Evolutionary conservation across 2,888 invertebrate species (phyloP), one percentile per base, ranked within the genome.

Genomic region (Pimpla rufipes): DNA sequence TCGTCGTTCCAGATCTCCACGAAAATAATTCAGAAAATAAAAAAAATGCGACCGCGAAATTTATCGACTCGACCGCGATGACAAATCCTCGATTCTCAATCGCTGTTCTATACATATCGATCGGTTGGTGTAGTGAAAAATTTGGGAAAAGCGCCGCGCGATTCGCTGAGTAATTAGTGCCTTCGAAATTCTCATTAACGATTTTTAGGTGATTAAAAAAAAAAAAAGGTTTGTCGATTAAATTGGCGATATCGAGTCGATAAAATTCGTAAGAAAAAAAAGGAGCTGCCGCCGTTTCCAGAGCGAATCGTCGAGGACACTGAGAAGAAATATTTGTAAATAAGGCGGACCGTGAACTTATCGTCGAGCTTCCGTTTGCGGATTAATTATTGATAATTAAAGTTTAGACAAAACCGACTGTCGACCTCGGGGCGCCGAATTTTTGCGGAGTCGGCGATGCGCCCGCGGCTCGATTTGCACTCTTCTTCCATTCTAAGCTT

Each of bases 301-400:
- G 50, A 52, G 37, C 50, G 35, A 68, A 68, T 55, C 16, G 23
- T 55, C 70, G 70, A 70, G 29, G 42, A 57, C 16, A 16, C 23
- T 3, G 21, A 18, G 18, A 16, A 18, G 2, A 55, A 5, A 13
- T 18, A 59, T 21, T 52, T 70, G 52, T 50, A 67, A 16, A 62
- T 47, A 59, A 45, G 62, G 47, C 42, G 23, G n/a, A 50, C 37
- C 67, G 78, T 67, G 64, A 79, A 83, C 68, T 81, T 77, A 73
- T 78, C 79, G 83, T 86, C 86, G 83, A 82, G 85, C 79, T 81
- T 85, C 83, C 83, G 83, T 85, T 66, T 76, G 77, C 79, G 81
- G 66, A 75, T 71, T 67, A 75, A 71, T 52, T 62, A 52, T 76
- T 74, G 55, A 62, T 57, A 79, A 66, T 47, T 80, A 66, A 37